A percentile compares a stretch with the other conserved stretches of the same genome.
Evolutionary conservation across 1,140 invertebrate genomes (phyloP).

Genomic region (Trigoniulus corallinus): DNA sequence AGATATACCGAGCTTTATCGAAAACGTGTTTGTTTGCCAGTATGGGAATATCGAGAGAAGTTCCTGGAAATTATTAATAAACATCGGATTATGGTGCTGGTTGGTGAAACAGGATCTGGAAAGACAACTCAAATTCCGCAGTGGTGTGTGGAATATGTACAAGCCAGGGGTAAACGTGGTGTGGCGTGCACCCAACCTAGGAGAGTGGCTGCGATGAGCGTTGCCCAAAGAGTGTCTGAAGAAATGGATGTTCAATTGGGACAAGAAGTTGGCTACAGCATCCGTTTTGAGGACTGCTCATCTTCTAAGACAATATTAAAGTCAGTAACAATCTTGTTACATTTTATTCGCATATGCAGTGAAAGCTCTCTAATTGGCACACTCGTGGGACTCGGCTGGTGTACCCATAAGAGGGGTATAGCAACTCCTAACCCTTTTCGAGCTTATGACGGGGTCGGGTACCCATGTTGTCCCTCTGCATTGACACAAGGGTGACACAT

Average conservation of each 20-base stretch:
- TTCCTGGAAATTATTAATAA: slow-evolving; percentile 82
- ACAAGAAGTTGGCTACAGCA: slow-evolving; percentile 97
- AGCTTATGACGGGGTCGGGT: too few species aligned
- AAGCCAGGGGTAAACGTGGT: slow-evolving; percentile 49
- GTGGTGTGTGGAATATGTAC: slow-evolving; percentile 84
- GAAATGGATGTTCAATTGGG: slow-evolving; percentile 97
- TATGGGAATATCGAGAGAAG: slow-evolving; percentile 93
- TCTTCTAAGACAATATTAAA: slow-evolving; percentile 78
- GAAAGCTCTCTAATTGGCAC: too few species aligned
- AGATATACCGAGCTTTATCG: slow-evolving; percentile 62
- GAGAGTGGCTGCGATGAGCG: slow-evolving; percentile 96
- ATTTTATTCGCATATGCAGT: not conserved
- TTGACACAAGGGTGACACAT: too few species aligned
- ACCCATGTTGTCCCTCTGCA: too few species aligned
- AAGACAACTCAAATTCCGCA: slow-evolving; percentile 83
- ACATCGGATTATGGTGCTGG: slow-evolving; percentile 81
- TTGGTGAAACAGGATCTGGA: slow-evolving; percentile 91
- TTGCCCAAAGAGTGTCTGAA: slow-evolving; percentile 92
- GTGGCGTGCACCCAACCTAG: slow-evolving; percentile 96
- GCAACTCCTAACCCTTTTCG: too few species aligned
- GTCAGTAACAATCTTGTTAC: slow-evolving; percentile 24
- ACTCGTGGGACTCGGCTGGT: not conserved
- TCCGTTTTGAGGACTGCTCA: slow-evolving; percentile 98
- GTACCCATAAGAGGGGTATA: too few species aligned
- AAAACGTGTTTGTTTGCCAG: slow-evolving; percentile 81